These are phyloP conservation scores for Sarcophaga caerulescens DNA, from an alignment of 2,888 invertebrate genomes.

Conservation along the genomic window DNA sequence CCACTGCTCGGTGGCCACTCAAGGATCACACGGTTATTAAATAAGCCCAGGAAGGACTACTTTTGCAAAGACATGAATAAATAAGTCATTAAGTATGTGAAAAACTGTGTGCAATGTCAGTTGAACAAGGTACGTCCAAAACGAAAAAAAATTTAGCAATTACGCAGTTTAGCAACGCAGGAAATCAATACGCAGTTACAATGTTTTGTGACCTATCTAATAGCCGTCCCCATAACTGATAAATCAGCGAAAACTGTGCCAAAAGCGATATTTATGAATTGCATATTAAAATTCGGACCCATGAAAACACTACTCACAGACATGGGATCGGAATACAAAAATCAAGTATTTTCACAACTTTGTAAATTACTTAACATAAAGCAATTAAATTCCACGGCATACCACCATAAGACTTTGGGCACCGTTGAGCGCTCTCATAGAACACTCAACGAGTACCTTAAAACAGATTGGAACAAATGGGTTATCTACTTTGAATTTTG, in stretches of 20 bases:
- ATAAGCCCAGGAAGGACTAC: not conserved
- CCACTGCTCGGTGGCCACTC: too few relatives aligned
- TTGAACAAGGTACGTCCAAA: not conserved
- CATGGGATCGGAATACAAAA: not conserved
- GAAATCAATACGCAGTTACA: constrained; percentile 63
- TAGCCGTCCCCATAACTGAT: constrained; percentile 57
- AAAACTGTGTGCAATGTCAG: too few relatives aligned
- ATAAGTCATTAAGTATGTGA: not conserved
- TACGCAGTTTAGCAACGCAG: too few relatives aligned
- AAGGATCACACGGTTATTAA: too few relatives aligned
- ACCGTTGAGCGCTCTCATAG: constrained; percentile 69
- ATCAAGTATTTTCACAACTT: not conserved
- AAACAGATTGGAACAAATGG: constrained; percentile 64
- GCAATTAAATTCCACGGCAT: constrained; percentile 46
- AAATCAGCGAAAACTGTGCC: constrained; percentile 65
- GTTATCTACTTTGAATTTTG: constrained; percentile 28
- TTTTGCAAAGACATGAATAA: constrained; percentile 27
- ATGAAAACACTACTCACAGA: constrained; percentile 59
- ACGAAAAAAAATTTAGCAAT: not conserved
- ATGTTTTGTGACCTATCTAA: constrained; percentile 65
- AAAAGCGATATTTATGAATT: constrained; percentile 63
- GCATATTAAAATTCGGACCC: constrained; percentile 67
- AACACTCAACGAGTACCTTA: constrained; percentile 66
- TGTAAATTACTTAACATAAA: not conserved
- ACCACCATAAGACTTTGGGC: constrained; percentile 67